A percentile compares a stretch with the other conserved stretches of the same genome.
phyloP scores from a whole-genome alignment of 23 tunicate genomes.

The Halocynthia aurantium region DNA sequence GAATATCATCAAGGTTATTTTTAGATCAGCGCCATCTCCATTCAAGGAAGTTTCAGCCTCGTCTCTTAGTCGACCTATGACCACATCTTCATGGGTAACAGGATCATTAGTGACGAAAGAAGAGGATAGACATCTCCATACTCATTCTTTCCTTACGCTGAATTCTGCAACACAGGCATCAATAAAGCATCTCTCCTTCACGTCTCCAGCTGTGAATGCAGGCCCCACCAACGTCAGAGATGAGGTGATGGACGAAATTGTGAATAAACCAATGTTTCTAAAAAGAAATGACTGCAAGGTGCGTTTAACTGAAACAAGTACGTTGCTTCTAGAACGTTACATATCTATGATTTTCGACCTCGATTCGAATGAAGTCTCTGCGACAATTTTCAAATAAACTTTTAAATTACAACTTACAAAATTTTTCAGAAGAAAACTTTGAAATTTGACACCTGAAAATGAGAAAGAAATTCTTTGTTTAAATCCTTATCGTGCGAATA shows the following conservation, averaged over 20 bases:
- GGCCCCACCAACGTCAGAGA: conserved; percentile 67
- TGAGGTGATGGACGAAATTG: conserved; percentile 80
- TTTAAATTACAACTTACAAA: no score
- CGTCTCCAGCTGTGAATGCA: conserved; percentile 65
- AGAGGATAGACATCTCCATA: conserved; percentile 5
- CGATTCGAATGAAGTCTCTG: no score
- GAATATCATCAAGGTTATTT: no score
- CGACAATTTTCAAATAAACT: no score
- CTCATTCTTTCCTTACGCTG: conserved; percentile 14
- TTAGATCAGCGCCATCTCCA: conserved; percentile 2
- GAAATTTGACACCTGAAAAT: no score
- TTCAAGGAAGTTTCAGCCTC: conserved; percentile 1
- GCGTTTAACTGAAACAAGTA: background rate
- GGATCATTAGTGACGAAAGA: conserved; percentile 6
- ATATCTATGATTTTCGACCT: no score
- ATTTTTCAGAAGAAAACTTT: no score
- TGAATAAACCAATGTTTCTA: conserved; percentile 56
- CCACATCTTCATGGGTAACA: conserved; percentile 38
- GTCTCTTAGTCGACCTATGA: conserved; percentile 37
- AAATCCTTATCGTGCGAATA: no score
- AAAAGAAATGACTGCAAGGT: conserved; percentile 13
- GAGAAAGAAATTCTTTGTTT: no score
- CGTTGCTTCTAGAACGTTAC: no score
- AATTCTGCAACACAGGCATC: conserved; percentile 36
- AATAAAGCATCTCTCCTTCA: conserved; percentile 52